Percentiles rank a stretch among this genome's conserved stretches.
Evolutionary conservation across 2,113 vertebrate species (phyloP).

Genomic region (Oryzias melastigma): DNA sequence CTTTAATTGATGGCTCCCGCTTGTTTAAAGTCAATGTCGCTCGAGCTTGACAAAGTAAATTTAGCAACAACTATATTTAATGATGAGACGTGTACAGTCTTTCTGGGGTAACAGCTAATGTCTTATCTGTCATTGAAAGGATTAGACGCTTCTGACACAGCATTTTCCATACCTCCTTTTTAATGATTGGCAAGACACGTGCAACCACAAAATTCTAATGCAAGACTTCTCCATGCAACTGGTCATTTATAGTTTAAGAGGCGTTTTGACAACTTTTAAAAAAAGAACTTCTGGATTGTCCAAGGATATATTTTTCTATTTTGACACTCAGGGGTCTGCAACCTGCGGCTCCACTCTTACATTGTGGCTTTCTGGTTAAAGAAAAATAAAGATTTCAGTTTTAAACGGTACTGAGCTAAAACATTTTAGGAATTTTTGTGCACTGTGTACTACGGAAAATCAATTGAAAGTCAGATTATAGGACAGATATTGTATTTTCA

Average conservation of each 20-base stretch:
- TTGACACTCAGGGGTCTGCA: no score
- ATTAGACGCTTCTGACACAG: conserved; percentile 36
- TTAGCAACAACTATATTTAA: conserved; percentile 2
- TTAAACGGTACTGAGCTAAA: no score
- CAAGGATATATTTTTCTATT: no score
- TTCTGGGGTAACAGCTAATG: conserved; percentile 6
- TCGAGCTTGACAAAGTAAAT: conserved; percentile 12
- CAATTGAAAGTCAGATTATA: no score
- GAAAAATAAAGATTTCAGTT: no score
- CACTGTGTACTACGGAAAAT: no score
- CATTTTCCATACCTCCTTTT: conserved; percentile 39
- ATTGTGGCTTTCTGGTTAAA: no score
- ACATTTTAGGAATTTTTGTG: no score
- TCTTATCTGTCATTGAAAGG: conserved; percentile 44
- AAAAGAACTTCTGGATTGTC: no score
- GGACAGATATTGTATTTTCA: no score
- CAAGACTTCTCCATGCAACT: conserved; percentile 7
- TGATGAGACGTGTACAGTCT: conserved; percentile 9
- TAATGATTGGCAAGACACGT: conserved; percentile 40
- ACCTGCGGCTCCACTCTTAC: no score
- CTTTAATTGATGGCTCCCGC: conserved; percentile 50
- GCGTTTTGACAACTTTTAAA: no score
- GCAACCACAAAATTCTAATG: conserved; percentile 10
- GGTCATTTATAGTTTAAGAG: background rate
- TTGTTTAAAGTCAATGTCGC: conserved; percentile 9